Evolutionary conservation across 2,797 vertebrate genomes (phyloP).

Genomic region (Myotis pilosus): DNA sequence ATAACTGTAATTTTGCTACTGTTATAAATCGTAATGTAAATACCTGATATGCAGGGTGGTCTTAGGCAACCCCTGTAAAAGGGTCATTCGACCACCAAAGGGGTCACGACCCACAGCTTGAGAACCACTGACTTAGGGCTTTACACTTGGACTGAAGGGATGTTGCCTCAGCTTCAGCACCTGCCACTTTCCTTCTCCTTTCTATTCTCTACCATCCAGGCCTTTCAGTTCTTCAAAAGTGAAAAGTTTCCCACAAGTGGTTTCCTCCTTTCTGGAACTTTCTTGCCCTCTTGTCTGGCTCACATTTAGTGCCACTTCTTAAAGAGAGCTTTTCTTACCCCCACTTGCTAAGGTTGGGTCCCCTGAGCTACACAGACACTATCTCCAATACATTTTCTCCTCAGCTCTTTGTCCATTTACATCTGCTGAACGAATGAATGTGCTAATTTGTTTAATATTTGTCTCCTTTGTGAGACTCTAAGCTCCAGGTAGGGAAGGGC

Average conservation of each 20-base stretch:
- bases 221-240: not conserved
- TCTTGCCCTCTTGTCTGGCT: not conserved
- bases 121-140: not conserved
- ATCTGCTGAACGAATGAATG: not conserved
- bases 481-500: not conserved
- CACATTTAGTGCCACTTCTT: not conserved
- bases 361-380: not conserved
- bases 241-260: not conserved
- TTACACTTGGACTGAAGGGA: not conserved
- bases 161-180: not conserved
- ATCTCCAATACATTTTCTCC: not conserved
- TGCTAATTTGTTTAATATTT: not conserved
- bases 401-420: not conserved
- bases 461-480: not conserved
- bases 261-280: not conserved
- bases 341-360: not conserved
- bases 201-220: not conserved
- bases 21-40: no score
- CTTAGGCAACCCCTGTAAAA: no score
- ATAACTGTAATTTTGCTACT: no score
- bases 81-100: no score
- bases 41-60: no score
- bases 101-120: no score
- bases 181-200: not conserved
- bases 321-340: not conserved